These are phyloP conservation scores for Monopis laevigella DNA, from an alignment of 2,888 invertebrate species.

Conservation along the genomic window DNA sequence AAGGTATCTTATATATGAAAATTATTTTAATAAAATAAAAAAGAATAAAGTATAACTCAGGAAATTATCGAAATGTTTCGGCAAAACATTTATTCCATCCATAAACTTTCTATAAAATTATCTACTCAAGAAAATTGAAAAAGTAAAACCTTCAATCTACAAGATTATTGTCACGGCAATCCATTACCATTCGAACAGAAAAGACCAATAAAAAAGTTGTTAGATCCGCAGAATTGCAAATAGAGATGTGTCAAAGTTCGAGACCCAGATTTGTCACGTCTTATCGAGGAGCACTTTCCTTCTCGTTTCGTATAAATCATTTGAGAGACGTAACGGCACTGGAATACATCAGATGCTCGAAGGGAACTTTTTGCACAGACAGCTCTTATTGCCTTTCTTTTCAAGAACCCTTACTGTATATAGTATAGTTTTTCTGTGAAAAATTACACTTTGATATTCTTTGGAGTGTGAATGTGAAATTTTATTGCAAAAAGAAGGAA, in stretches of 20 bases:
- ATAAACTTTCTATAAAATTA: no score
- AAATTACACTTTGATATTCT: constrained; percentile 9
- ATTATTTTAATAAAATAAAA: no score
- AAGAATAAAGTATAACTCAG: no score
- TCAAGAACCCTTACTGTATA: background rate
- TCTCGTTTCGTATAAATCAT: constrained; percentile 36
- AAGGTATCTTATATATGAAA: no score
- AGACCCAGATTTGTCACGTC: constrained; percentile 39
- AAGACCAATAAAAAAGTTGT: constrained; percentile 19
- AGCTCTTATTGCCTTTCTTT: constrained; percentile 25
- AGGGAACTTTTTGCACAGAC: constrained; percentile 26
- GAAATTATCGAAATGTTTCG: no score
- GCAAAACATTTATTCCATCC: no score
- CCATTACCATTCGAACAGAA: constrained; percentile 15
- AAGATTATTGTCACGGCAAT: constrained; percentile 8
- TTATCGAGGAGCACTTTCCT: constrained; percentile 30
- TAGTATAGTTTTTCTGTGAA: constrained; percentile 2
- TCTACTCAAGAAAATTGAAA: no score
- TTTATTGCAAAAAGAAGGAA: constrained; percentile 6
- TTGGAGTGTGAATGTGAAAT: constrained; percentile 1
- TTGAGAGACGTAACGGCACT: constrained; percentile 32
- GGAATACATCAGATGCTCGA: constrained; percentile 28
- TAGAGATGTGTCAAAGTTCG: constrained; percentile 26
- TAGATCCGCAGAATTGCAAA: constrained; percentile 22
- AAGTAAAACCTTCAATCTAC: no score